Base-by-base conservation (phyloP, 2,888 invertebrate species). In the Formica aserva region DNA sequence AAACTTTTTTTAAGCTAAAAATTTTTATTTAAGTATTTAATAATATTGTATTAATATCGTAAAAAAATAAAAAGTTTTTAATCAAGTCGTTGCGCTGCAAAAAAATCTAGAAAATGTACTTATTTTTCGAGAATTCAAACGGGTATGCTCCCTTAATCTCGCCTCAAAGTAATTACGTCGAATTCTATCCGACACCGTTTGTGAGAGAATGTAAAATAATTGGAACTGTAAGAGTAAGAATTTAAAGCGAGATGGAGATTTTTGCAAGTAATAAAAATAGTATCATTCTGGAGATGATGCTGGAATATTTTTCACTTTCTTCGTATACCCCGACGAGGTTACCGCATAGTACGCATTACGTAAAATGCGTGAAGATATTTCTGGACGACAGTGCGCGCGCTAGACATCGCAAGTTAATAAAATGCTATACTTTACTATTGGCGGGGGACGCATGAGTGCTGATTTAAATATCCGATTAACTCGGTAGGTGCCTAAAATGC, bases 301-400 rank as follows among this genome's bases (percentile, higher is more conserved):
- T 29, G 67, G 4, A 69, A 38, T 38, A 67, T n/a, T 69, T 67
- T 38, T 77, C 77, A n/a, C 77, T 77, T 69, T 77, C 77, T 52
- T 67, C 52, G 67, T 15, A 32, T 35, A 35, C 6, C 6, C 74
- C 45, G 11, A 32, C 9, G 11, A 29, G 26, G 48, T 65, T 52
- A 52, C 66, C 76, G 76, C 76, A 52, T 48, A 15, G 22, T 13
- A 5, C 4, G 48, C 26, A 67, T 76, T 76, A 76, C 52, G 67
- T 76, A 76, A 76, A 76, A 52, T 32, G 38, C 26, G 76, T 38
- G 38, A 67, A 29, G 69, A 29, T 55, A 77, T 69, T 67, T 77
- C 52, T 67, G 55, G 26, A 38, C 45, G 48, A n/a, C 52, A n/a
- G 48, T 48, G 6, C 18, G 48, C 18, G 1, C n/a, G 35, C 48